A percentile compares a stretch with the other conserved stretches of the same genome.
Evolutionary conservation across 2,888 invertebrate genomes (phyloP).

Genomic region (Anoplius nigerrimus): DNA sequence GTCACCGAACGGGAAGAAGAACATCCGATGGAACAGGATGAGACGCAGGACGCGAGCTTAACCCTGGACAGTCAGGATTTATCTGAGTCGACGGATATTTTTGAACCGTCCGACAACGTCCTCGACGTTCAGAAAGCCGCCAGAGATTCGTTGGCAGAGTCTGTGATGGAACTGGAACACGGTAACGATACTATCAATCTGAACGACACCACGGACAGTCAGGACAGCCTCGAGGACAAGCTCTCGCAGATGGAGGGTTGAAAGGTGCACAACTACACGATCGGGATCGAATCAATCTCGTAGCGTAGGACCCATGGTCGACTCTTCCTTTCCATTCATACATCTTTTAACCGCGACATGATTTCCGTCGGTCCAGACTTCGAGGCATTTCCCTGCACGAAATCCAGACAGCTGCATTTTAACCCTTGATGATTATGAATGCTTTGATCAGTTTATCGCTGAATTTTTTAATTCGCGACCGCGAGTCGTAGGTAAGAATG

Average conservation of each 20-base stretch:
- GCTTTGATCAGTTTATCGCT: slow-evolving; percentile 19
- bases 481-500: too few species aligned
- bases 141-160: slow-evolving; percentile 48
- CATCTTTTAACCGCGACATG: slow-evolving; percentile 16
- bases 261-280: slow-evolving; percentile 16
- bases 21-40: slow-evolving; percentile 40
- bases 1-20: slow-evolving; percentile 29
- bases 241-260: slow-evolving; percentile 72
- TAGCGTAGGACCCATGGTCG: too few species aligned
- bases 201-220: slow-evolving; percentile 71
- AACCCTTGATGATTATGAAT: slow-evolving; percentile 11
- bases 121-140: slow-evolving; percentile 48
- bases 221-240: slow-evolving; percentile 72
- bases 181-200: slow-evolving; percentile 65
- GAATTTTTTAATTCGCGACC: too few species aligned
- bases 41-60: slow-evolving; percentile 39
- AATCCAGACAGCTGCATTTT: slow-evolving; percentile 10
- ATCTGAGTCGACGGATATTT: slow-evolving; percentile 61
- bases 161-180: slow-evolving; percentile 64
- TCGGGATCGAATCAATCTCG: background rate
- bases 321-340: too few species aligned
- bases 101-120: slow-evolving; percentile 54
- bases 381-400: slow-evolving; percentile 13
- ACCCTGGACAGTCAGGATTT: slow-evolving; percentile 52
- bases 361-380: slow-evolving; percentile 12